These are phyloP conservation scores for Lasioglossum villosulum DNA, from an alignment of 2,888 invertebrate genomes.

Conservation along the genomic window DNA sequence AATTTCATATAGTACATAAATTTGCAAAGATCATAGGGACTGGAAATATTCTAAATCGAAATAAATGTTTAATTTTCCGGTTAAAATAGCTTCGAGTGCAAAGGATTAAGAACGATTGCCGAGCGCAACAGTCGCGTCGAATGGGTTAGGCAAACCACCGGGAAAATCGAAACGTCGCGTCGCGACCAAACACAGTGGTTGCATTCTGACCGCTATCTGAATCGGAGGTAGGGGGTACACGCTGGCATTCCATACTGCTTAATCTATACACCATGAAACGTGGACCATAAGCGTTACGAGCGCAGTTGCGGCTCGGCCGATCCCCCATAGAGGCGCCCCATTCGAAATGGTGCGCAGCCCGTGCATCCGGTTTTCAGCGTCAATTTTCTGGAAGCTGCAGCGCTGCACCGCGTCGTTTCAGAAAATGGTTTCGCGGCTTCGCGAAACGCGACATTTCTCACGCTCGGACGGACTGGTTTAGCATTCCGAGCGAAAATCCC, in stretches of 20 bases:
- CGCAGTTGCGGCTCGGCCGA: slow-evolving; percentile 1
- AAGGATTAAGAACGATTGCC: neutral
- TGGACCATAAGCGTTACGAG: neutral
- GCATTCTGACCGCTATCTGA: slow-evolving; percentile 1
- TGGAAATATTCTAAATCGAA: too few relatives aligned
- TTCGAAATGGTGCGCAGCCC: neutral
- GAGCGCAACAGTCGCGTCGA: neutral
- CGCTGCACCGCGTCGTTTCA: neutral
- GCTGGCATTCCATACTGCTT: neutral
- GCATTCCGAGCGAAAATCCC: slow-evolving; percentile 10
- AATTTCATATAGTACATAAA: too few relatives aligned
- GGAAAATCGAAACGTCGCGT: neutral
- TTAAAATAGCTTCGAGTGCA: too few relatives aligned
- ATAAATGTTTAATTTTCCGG: too few relatives aligned
- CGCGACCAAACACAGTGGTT: neutral
- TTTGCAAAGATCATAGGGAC: too few relatives aligned
- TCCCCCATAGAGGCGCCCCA: neutral
- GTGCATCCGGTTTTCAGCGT: neutral
- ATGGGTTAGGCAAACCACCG: neutral
- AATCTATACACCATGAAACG: slow-evolving; percentile 7
- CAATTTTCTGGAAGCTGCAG: slow-evolving; percentile 6
- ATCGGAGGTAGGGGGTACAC: neutral
- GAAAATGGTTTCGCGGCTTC: neutral
- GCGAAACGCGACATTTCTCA: slow-evolving; percentile 15
- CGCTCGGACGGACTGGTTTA: slow-evolving; percentile 11